Conservation (phyloP, 2,113 vertebrate genomes). For the Siphamia tubifer region DNA sequence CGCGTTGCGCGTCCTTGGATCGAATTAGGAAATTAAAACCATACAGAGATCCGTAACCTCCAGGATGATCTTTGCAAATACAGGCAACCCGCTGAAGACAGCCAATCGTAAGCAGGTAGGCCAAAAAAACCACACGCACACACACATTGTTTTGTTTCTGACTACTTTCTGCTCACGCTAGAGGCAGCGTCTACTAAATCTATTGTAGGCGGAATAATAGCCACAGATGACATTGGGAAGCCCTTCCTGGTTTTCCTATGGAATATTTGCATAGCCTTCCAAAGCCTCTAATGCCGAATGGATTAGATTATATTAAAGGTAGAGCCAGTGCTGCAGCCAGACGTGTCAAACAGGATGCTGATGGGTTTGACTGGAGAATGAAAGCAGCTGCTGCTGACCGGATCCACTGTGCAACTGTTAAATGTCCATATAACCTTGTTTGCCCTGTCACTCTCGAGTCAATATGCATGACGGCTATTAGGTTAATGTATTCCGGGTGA, state of each 20-base stretch:
- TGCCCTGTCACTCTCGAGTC: conserved; percentile 43
- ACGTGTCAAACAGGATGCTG: conserved; percentile 35
- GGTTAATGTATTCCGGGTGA: conserved; percentile 55
- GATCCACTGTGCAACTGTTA: conserved; percentile 9
- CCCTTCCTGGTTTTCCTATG: conserved; percentile 32
- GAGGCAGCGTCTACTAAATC: neutral
- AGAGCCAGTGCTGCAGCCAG: neutral
- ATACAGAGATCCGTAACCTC: conserved; percentile 62
- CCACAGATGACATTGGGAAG: conserved; percentile 66
- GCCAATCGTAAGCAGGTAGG: conserved; percentile 91
- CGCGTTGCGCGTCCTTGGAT: conserved; percentile 27
- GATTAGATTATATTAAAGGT: neutral
- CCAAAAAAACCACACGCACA: neutral
- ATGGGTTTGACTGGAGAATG: conserved; percentile 16
- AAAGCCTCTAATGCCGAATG: neutral
- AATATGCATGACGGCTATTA: conserved; percentile 54
- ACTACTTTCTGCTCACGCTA: conserved; percentile 5
- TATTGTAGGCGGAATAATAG: conserved; percentile 4
- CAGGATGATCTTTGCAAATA: conserved; percentile 94
- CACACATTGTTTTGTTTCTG: neutral
- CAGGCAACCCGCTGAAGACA: conserved; percentile 86
- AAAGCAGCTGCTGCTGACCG: conserved; percentile 22
- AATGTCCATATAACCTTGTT: conserved; percentile 67
- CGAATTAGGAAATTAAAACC: conserved; percentile 16
- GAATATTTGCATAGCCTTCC: neutral